Conservation (phyloP, 2,797 vertebrate genomes). For the Chaenodraco wilsoni region DNA sequence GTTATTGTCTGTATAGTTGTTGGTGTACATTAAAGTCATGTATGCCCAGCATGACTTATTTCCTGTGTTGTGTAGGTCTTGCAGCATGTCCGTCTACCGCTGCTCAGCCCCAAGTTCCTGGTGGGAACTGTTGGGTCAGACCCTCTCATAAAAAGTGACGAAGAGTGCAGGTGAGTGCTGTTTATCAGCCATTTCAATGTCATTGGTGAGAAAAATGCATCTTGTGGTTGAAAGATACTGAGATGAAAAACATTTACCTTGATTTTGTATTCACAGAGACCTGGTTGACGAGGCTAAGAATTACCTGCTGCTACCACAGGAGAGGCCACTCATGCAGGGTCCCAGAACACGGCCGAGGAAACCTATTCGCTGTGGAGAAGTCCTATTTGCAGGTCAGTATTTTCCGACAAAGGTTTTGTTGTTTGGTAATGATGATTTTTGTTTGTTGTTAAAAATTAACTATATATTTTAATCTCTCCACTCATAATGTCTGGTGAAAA, state of each 20-base stretch:
- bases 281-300: conserved; percentile 99
- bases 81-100: conserved; percentile 94
- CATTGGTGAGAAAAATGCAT: neutral
- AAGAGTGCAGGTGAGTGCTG: conserved; percentile 93
- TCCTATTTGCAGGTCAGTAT: conserved; percentile 94
- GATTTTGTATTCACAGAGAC: conserved; percentile 82
- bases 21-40: neutral
- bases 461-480: too few species aligned
- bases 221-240: neutral
- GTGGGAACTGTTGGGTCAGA: conserved; percentile 98
- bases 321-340: conserved; percentile 97
- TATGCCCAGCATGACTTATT: neutral
- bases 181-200: neutral
- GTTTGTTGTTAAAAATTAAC: too few species aligned
- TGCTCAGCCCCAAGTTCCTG: conserved; percentile 97
- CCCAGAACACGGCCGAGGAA: conserved; percentile 95
- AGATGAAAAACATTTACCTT: neutral
- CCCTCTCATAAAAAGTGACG: conserved; percentile 97
- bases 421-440: too few species aligned
- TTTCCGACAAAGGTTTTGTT: too few species aligned
- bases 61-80: conserved; percentile 85
- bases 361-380: conserved; percentile 97
- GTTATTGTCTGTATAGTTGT: neutral
- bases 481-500: too few species aligned
- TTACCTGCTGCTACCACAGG: conserved; percentile 96